Evolutionary conservation across 92 coral and sea anemone genomes (phyloP).

Genomic region (Hydrozoanthus gracilis): DNA sequence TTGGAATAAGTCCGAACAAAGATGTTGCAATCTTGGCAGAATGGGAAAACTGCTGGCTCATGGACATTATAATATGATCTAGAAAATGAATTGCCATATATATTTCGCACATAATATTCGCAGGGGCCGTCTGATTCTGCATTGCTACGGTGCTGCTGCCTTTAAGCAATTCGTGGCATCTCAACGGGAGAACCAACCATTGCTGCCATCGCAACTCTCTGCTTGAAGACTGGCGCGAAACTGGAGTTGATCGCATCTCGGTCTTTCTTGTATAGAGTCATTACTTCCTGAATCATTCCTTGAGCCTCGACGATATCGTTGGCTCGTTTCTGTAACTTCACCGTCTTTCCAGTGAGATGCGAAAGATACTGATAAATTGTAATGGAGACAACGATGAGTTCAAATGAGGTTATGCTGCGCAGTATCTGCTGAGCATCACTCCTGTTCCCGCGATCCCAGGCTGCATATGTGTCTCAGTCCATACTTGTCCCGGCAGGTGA

Average conservation of each 20-base stretch:
- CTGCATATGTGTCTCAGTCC: constrained; percentile 38
- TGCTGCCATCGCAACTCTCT: not conserved
- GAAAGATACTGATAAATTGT: constrained; percentile 37
- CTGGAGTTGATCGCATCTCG: not conserved
- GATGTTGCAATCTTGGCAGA: no score
- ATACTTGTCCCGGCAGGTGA: constrained; percentile 21
- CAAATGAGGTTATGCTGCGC: constrained; percentile 42
- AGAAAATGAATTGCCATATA: not conserved
- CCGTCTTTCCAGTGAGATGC: constrained; percentile 31
- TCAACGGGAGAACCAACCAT: constrained; percentile 11
- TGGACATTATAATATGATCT: constrained; percentile 23
- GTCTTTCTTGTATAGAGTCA: not conserved
- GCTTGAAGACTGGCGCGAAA: not conserved
- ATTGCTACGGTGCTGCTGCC: constrained; percentile 40
- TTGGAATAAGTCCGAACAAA: no score
- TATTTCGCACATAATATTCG: not conserved
- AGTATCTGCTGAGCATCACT: constrained; percentile 38
- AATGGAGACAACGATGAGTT: constrained; percentile 38
- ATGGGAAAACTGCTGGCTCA: constrained; percentile 19
- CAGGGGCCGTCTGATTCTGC: constrained; percentile 29
- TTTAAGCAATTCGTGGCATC: constrained; percentile 29
- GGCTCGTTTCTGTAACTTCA: not conserved
- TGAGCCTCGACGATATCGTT: constrained; percentile 11
- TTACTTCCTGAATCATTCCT: not conserved
- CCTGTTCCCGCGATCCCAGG: constrained; percentile 38